Conservation (phyloP, 2,888 invertebrate species). For the Agelastica alni region DNA sequence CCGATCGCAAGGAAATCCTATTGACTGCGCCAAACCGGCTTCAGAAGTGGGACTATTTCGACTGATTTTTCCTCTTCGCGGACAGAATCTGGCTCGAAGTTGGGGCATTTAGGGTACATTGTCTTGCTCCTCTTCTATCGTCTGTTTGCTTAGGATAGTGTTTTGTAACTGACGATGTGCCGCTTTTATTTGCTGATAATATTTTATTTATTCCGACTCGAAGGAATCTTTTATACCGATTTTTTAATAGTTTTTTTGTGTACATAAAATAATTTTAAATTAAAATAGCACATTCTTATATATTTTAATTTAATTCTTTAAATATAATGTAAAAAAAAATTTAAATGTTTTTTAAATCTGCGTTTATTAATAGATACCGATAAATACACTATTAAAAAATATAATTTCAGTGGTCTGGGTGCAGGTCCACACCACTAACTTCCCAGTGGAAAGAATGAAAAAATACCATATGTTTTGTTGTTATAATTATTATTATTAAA, state of each 20-base stretch:
- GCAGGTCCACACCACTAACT: no score
- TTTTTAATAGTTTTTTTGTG: constrained; percentile 7
- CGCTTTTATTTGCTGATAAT: constrained; percentile 30
- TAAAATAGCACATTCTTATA: no score
- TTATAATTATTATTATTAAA: no score
- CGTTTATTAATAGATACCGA: no score
- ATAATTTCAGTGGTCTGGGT: no score
- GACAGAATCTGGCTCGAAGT: constrained; percentile 31
- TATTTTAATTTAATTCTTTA: no score
- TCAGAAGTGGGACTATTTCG: constrained; percentile 31
- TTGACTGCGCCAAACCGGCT: constrained; percentile 15
- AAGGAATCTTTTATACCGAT: constrained; percentile 5
- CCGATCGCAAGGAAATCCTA: constrained; percentile 24
- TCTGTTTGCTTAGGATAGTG: constrained; percentile 39
- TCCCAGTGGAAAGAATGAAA: no score
- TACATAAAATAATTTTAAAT: no score
- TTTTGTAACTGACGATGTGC: constrained; percentile 31
- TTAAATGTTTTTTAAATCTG: no score
- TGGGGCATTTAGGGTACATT: constrained; percentile 41
- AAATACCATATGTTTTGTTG: no score
- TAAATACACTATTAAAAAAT: no score
- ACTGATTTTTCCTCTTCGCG: constrained; percentile 37
- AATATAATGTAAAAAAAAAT: no score
- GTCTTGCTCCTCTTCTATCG: constrained; percentile 33
- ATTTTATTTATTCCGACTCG: constrained; percentile 31